These are phyloP conservation scores for Cheilosia grossa DNA, from an alignment of 2,888 invertebrate genomes.

Conservation along the genomic window DNA sequence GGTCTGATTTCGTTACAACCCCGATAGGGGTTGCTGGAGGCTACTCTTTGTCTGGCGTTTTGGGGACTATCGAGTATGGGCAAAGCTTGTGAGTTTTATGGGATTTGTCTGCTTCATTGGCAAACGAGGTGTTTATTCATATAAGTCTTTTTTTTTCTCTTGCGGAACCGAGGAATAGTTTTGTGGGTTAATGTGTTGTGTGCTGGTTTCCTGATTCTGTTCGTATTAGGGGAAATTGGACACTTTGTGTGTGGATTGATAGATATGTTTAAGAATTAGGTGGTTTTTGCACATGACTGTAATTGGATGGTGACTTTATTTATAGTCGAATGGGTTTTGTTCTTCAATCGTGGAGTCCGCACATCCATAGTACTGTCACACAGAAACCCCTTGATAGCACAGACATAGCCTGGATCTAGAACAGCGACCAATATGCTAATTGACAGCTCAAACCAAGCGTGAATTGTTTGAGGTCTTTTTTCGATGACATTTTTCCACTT, in stretches of 20 bases:
- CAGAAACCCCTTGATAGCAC: too few species aligned
- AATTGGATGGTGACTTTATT: constrained; percentile 7
- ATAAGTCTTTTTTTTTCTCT: constrained; percentile 23
- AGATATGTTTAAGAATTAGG: constrained; percentile 26
- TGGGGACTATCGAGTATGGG: constrained; percentile 4
- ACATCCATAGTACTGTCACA: too few species aligned
- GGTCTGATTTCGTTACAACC: constrained; percentile 35
- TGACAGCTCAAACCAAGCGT: too few species aligned
- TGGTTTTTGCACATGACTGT: neutral
- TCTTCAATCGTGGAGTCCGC: too few species aligned
- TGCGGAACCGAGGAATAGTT: constrained; percentile 39
- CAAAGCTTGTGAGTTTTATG: constrained; percentile 51
- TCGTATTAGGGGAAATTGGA: constrained; percentile 56
- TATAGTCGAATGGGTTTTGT: neutral
- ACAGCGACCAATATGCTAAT: too few species aligned
- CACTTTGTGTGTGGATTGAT: constrained; percentile 43
- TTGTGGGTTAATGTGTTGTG: constrained; percentile 62
- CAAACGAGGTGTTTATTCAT: constrained; percentile 46
- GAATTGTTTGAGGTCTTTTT: too few species aligned
- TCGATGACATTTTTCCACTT: too few species aligned
- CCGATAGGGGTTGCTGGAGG: neutral
- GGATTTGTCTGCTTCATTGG: constrained; percentile 58
- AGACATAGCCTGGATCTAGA: too few species aligned
- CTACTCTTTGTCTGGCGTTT: constrained; percentile 24
- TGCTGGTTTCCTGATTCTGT: constrained; percentile 37